Conservation (phyloP, 2,797 vertebrate genomes). For the Hydrophis major region DNA sequence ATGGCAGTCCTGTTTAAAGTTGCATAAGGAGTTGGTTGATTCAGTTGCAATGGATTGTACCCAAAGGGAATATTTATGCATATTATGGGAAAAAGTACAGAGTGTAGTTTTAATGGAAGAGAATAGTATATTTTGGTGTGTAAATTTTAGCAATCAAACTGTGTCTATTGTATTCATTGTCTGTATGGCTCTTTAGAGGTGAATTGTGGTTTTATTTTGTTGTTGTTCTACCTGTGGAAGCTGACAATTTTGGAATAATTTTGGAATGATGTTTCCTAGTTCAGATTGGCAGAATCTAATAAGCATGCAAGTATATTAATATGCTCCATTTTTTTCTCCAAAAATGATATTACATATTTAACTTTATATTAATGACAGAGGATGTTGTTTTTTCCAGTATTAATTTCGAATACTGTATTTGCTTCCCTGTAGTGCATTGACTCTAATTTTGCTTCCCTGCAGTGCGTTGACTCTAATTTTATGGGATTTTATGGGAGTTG, state of each 20-base stretch:
- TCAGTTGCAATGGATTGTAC: background rate
- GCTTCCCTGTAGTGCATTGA: background rate
- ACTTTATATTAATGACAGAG: background rate
- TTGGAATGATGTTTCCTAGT: background rate
- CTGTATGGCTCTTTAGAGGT: background rate
- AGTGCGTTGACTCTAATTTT: background rate
- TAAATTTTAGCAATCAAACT: background rate
- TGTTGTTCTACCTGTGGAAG: background rate
- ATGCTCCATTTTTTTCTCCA: background rate
- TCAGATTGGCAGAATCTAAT: background rate
- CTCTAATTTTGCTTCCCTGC: background rate
- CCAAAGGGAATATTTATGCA: background rate
- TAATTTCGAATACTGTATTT: fast-evolving
- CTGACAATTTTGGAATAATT: background rate
- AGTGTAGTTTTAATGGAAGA: background rate
- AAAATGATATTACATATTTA: background rate
- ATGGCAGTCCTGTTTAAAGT: background rate
- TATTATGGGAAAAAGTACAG: background rate
- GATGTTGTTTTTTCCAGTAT: background rate
- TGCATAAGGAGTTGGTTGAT: background rate
- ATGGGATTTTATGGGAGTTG: background rate
- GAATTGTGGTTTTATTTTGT: background rate
- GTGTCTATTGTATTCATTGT: background rate
- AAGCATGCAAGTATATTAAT: background rate
- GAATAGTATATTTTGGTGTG: background rate